Conservation (phyloP, 2,888 invertebrate genomes). For the Omphaloscelis lunosa region DNA sequence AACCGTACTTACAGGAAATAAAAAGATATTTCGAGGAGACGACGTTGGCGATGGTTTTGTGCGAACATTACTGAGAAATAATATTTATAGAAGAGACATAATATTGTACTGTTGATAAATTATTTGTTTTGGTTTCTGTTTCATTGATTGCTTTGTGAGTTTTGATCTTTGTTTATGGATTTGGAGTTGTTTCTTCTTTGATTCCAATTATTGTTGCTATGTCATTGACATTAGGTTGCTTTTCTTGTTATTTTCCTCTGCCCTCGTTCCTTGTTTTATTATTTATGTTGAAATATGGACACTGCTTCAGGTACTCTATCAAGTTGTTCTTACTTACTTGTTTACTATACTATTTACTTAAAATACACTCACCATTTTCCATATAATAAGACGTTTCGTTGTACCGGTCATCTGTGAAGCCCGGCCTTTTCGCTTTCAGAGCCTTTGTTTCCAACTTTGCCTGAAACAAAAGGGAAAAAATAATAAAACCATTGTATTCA, state of each 20-base stretch:
- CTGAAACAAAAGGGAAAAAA: constrained; percentile 91
- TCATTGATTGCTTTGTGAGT: constrained; percentile 33
- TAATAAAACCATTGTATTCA: constrained; percentile 59
- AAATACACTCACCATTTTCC: constrained; percentile 95
- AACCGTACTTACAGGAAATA: constrained; percentile 49
- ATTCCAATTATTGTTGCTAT: constrained; percentile 10
- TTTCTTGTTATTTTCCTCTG: neutral
- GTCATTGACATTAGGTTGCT: neutral
- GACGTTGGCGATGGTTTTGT: constrained; percentile 36
- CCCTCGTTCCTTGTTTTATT: neutral
- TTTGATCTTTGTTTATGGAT: constrained; percentile 21
- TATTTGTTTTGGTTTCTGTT: constrained; percentile 46
- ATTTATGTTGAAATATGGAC: neutral
- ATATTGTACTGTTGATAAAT: constrained; percentile 43
- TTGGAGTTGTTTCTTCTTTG: constrained; percentile 7
- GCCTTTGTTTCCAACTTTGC: constrained; percentile 98
- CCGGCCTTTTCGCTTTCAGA: constrained; percentile 96
- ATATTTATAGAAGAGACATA: constrained; percentile 50
- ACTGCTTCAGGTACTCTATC: too few relatives aligned
- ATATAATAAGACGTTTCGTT: constrained; percentile 98
- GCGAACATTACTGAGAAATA: constrained; percentile 47
- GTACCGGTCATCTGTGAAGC: constrained; percentile 97
- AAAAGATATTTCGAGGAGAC: constrained; percentile 48
- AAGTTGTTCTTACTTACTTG: neutral
- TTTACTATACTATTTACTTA: neutral